These are phyloP conservation scores for Brachionus rotundiformis DNA, from an alignment of 1,140 invertebrate species.

Conservation along the genomic window DNA sequence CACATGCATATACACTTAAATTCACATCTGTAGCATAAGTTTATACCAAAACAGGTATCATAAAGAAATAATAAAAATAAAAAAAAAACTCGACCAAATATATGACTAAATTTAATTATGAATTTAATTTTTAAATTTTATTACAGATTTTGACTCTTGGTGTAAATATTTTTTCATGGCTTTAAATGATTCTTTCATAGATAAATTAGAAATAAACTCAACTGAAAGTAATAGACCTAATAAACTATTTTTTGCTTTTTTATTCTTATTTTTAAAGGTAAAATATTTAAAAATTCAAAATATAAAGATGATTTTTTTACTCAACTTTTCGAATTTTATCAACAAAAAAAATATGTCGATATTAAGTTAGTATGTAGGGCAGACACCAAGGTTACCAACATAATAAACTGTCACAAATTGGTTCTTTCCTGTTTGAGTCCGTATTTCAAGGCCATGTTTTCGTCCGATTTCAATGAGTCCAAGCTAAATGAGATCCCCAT, in stretches of 20 bases:
- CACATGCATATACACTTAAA: not conserved
- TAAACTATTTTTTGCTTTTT: no score
- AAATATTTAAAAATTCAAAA: slow-evolving; percentile 16
- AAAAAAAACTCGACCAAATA: not conserved
- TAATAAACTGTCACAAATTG: slow-evolving; percentile 24
- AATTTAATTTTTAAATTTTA: not conserved
- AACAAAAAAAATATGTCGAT: slow-evolving; percentile 22
- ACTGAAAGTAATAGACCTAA: not conserved
- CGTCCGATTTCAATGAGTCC: not conserved
- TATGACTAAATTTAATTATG: not conserved
- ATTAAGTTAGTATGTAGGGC: not conserved
- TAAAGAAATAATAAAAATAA: no score
- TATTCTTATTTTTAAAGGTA: not conserved
- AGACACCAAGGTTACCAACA: not conserved
- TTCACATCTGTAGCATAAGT: not conserved
- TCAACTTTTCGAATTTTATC: not conserved
- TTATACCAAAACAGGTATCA: not conserved
- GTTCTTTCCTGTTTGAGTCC: slow-evolving; percentile 28
- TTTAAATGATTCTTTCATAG: not conserved
- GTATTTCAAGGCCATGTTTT: slow-evolving; percentile 29
- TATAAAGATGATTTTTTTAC: slow-evolving; percentile 10
- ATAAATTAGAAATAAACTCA: not conserved
- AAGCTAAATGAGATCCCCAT: not conserved
- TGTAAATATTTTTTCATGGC: not conserved
- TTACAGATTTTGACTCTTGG: not conserved